Evolutionary conservation across 2,888 invertebrate genomes (phyloP), one percentile per base, ranked within the genome.

Genomic region (Brachyopa scutellaris): DNA sequence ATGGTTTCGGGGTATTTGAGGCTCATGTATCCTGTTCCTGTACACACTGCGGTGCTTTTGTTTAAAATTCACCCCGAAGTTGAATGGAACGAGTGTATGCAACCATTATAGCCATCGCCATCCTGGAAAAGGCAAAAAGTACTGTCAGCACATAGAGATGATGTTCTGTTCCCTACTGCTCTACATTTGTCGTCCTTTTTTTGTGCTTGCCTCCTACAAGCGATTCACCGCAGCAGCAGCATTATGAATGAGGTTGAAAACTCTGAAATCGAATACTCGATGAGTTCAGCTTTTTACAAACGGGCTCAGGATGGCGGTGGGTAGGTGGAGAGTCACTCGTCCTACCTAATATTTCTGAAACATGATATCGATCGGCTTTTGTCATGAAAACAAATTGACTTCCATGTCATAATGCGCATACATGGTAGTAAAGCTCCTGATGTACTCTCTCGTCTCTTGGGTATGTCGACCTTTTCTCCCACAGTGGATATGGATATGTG

Each of bases 361-460:
- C 76, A 70, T 59, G 62, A 69, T 80, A 80, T 76, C 80, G 76
- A 76, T 69, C 76, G 69, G 51, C 74, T 69, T 80, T 74, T 74
- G 74, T 76, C 62, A 69, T 69, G 74, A 64, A 76, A 80, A 80
- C 80, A 76, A 80, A 80, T 80, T 76, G 69, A 80, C 80, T 80
- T 76, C 57, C 80, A 80, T 76, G 76, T 80, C 80, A 80, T 80
- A 76, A 69, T 80, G 76, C 80, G 80, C 80, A 76, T 80, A 74
- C 66, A 74, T 70, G 80, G 69, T 31, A 64, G 76, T 64, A 64
- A 59, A 51, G 55, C 62, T 59, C 29, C 38, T 53, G 59, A 53
- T 61, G 53, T 66, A 59, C n/a, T 47, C 26, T 49, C 6, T 5
- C 6, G 26, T 6, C 26, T 3, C 26, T n/a, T n/a, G n/a, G 6